Percentiles rank a stretch among this genome's conserved stretches.
Conservation (phyloP, 2,113 vertebrate species). For the Amblyornis subalaris region DNA sequence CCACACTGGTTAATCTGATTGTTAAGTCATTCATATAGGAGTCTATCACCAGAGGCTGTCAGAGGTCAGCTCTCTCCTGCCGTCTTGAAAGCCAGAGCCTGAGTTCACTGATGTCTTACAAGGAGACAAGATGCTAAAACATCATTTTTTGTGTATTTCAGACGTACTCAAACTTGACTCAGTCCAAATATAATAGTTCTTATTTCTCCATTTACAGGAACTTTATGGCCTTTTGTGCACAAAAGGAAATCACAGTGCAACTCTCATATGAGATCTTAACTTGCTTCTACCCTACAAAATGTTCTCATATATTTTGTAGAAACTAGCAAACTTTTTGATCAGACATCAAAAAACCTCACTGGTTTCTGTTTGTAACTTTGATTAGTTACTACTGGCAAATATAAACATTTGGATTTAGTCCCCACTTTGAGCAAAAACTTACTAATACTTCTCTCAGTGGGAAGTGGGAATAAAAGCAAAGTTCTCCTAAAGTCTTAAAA, state of each 20-base stretch:
- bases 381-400: background rate
- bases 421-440: background rate
- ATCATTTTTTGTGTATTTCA: background rate
- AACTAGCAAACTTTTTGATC: background rate
- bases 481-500: background rate
- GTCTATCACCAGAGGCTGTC: background rate
- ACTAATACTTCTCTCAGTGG: background rate
- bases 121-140: background rate
- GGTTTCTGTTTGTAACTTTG: background rate
- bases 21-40: background rate
- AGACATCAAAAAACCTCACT: background rate
- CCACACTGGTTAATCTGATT: background rate
- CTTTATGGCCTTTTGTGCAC: background rate
- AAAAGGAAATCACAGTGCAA: background rate
- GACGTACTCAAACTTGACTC: background rate
- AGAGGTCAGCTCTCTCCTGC: background rate
- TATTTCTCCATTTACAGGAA: background rate
- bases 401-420: background rate
- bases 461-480: background rate
- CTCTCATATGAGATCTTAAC: background rate
- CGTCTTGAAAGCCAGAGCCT: background rate
- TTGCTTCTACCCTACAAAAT: background rate
- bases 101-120: background rate
- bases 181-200: background rate
- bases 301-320: background rate